Percentiles rank a stretch among this genome's conserved stretches.
phyloP scores from a whole-genome alignment of 2,113 vertebrate genomes.

The Hoplias malabaricus region DNA sequence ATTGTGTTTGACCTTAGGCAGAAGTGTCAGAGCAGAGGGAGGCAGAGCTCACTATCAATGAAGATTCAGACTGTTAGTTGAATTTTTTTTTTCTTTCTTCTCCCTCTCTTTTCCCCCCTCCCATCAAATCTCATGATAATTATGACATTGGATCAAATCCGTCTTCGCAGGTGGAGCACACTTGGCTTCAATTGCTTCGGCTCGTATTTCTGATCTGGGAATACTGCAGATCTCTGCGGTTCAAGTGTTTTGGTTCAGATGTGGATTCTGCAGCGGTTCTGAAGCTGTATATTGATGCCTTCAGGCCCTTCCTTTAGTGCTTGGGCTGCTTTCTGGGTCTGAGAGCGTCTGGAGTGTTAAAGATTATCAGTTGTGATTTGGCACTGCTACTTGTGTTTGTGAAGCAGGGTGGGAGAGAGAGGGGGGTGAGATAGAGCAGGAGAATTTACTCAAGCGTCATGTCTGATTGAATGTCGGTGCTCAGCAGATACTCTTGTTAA shows the following conservation, averaged over 20 bases:
- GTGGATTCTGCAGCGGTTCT: not conserved
- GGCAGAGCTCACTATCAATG: not conserved
- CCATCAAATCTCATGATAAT: not conserved
- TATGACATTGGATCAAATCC: not conserved
- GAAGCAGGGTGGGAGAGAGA: not conserved
- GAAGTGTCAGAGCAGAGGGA: not conserved
- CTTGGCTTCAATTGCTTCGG: too few species aligned
- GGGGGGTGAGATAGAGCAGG: not conserved
- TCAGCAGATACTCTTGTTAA: slow-evolving; percentile 11
- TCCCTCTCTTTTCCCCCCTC: too few species aligned
- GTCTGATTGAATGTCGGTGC: slow-evolving; percentile 32
- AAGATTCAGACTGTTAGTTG: not conserved
- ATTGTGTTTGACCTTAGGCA: not conserved
- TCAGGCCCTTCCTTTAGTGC: not conserved
- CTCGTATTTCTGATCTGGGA: not conserved
- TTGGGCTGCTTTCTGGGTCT: not conserved
- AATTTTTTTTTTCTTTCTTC: too few species aligned
- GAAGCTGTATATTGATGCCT: not conserved
- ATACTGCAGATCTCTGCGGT: not conserved
- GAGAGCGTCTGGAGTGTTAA: not conserved
- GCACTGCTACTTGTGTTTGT: not conserved
- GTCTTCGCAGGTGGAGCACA: not conserved
- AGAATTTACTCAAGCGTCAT: slow-evolving; percentile 4
- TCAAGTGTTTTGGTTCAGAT: not conserved
- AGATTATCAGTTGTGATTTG: slow-evolving; percentile 2